Conservation (phyloP, 1,140 invertebrate genomes). For the Macrostomum lignano region DNA sequence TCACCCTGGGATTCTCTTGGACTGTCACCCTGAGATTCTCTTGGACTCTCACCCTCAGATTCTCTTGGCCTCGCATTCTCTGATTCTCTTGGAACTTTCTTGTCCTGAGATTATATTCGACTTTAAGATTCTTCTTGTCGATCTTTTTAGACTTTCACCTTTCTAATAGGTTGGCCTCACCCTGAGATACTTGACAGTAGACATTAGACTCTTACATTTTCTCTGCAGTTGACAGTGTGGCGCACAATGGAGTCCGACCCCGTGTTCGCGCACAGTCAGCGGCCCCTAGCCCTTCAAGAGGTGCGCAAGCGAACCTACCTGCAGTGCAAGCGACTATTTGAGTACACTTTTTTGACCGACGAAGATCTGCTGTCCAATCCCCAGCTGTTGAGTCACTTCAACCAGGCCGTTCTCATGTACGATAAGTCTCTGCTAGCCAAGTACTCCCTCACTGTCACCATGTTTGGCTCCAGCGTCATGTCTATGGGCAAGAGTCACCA, state of each 20-base stretch:
- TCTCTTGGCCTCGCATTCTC: too few relatives aligned
- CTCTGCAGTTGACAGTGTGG: slow-evolving; percentile 46
- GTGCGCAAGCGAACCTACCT: slow-evolving; percentile 34
- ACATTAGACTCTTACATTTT: too few relatives aligned
- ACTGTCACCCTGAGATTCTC: too few relatives aligned
- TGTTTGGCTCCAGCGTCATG: slow-evolving; percentile 4
- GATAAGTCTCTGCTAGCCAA: slow-evolving; percentile 40
- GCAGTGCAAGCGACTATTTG: slow-evolving; percentile 34
- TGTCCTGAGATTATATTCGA: too few relatives aligned
- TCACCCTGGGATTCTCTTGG: too few relatives aligned
- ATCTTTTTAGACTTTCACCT: too few relatives aligned
- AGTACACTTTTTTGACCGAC: slow-evolving; percentile 35
- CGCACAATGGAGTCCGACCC: slow-evolving; percentile 47
- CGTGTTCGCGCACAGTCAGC: slow-evolving; percentile 36
- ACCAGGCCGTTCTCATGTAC: slow-evolving; percentile 35
- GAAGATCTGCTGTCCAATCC: slow-evolving; percentile 32
- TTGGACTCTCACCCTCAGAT: too few relatives aligned
- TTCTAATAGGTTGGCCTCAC: too few relatives aligned
- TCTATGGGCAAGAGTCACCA: slow-evolving; percentile 3
- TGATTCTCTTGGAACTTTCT: too few relatives aligned
- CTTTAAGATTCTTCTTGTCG: too few relatives aligned
- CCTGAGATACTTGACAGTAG: too few relatives aligned
- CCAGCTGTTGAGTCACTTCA: slow-evolving; percentile 17
- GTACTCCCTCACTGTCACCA: slow-evolving; percentile 25
- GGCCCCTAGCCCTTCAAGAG: slow-evolving; percentile 40